Conservation (phyloP, 2,113 vertebrate species). For the Semnornis frantzii region DNA sequence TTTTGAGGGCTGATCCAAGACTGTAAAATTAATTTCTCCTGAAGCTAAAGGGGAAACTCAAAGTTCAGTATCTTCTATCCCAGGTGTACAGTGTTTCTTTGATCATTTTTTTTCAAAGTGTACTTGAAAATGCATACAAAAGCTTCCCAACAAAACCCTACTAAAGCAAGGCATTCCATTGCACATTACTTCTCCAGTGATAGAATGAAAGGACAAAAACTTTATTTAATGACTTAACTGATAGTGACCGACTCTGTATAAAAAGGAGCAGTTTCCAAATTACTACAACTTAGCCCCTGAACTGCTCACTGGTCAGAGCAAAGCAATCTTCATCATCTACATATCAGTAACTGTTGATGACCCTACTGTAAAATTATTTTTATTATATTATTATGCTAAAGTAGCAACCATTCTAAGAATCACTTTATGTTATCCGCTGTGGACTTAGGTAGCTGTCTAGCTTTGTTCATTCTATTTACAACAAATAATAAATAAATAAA, state of each 20-base stretch:
- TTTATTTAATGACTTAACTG: background rate
- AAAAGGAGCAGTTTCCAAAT: background rate
- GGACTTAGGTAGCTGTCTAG: background rate
- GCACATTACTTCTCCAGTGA: background rate
- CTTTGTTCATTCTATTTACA: background rate
- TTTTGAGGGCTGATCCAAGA: conserved; percentile 51
- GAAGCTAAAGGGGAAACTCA: conserved; percentile 23
- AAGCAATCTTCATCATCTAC: background rate
- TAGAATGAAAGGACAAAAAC: background rate
- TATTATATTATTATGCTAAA: background rate
- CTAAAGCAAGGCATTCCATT: background rate
- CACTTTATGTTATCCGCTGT: background rate
- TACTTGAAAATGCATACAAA: conserved; percentile 9
- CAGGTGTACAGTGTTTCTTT: conserved; percentile 21
- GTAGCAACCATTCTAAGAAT: background rate
- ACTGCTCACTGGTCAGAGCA: background rate
- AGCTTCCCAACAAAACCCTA: background rate
- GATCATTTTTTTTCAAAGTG: background rate
- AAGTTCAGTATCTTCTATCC: background rate
- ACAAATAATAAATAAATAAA: background rate
- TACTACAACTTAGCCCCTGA: background rate
- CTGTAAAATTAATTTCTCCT: background rate
- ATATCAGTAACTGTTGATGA: background rate
- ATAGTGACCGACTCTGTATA: background rate
- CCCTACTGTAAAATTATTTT: background rate